Evolutionary conservation across 2,797 vertebrate species (phyloP), one percentile per base, ranked within the genome.

Genomic region (Cheirogaleus major): DNA sequence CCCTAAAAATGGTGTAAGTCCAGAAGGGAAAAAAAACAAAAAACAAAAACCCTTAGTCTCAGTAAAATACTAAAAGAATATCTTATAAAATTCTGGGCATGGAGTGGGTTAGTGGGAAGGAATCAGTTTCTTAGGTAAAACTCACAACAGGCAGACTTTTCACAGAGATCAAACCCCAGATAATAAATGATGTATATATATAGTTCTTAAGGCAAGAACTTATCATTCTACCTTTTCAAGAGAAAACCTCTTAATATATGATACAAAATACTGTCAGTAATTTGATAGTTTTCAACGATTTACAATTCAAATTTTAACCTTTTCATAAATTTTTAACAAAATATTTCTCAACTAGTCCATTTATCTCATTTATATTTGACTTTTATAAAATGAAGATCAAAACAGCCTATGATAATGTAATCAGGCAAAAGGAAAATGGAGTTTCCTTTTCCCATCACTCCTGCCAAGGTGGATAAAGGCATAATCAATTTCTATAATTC

Each of bases 241-340:
- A 90, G 82, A 92, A 95, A 97, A 93, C 50, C 88, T 55, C 61
- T 92, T 93, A 93, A 96, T 87, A 81, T 23, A 79, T 69, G 35
- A 96, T 73, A 52, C 30, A 92, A 90, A 96, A 76, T 70, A 88
- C 50, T 91, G n/a, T 90, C 65, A 70, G 65, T 93, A 93, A 95
- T 95, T 87, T 96, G 84, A 95, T 85, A 81, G 45, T 45, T 91
- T 91, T 86, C 30, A 80, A 76, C n/a, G 52, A 96, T 95, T 95
- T 96, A 93, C 67, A 97, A 97, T 95, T 95, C 73, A 96, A 93
- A 96, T 97, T 81, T 95, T 92, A 97, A 97, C 59, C 81, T 97
- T 98, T 95, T 85, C 70, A 70, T 88, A 93, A 91, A 73, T 89
- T 96, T 97, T 97, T n/a, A 90, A 94, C 45, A 95, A 97, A 95